Base-by-base conservation (phyloP, 2,113 vertebrate genomes). In the Sceloporus undulatus region DNA sequence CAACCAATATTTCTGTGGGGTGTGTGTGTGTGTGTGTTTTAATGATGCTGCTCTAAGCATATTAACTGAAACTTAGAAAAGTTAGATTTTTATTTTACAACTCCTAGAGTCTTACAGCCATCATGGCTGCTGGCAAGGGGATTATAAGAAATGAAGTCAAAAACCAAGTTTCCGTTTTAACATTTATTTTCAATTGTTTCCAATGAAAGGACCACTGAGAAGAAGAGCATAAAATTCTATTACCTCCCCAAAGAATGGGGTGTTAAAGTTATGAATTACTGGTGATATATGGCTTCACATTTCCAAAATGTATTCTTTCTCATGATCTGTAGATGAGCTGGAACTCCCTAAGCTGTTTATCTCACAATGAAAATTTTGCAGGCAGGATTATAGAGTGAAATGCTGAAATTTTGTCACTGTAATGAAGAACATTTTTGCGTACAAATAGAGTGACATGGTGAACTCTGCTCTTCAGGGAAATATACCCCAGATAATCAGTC, bases 341-440 rank as follows among this genome's bases (percentile, higher is more conserved):
- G 0, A 66, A 3, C 9, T 29, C 71, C 4, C 34, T 85, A n/a
- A 70, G 34, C 68, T 9, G 0, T 42, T 85, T 79, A 7, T 73
- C 70, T 42, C 82, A 52, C 42, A 54, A 48, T 48, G 38, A 54
- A 83, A 74, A 62, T 2, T 85, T 84, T 52, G 68, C n/a, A 71
- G 7, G 4, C 54, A 40, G 86, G 5, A 52, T 81, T 89, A 40
- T 48, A 88, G 74, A 85, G 27, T 5, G 29, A 71, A 62, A 89
- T 85, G 2, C n/a, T 88, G 8, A 75, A 29, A 38, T 11, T 4
- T 5, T 66, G 87, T 0, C 40, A 34, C 73, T 48, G 11, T 68
- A 87, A 54, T 1, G 16, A 74, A 81, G 5, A 0, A 71, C 38
- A 79, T 82, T 89, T 78, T 87, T n/a, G 84, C 56, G 13, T 56